Conservation (phyloP, 2,888 invertebrate species). For the Neoaliturus tenellus region DNA sequence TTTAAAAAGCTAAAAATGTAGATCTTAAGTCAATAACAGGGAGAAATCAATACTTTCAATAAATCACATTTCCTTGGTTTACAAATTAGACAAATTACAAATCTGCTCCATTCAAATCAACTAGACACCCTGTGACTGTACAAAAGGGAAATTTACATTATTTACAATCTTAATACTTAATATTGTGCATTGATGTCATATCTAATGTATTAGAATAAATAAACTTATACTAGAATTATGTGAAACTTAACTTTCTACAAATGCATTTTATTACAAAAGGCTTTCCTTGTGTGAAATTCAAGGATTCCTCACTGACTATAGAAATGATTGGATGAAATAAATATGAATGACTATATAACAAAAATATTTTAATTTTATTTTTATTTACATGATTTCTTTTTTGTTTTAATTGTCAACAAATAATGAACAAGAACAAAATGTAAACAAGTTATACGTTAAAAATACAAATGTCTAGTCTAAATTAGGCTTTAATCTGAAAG, state of each 20-base stretch:
- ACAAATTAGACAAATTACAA: no score
- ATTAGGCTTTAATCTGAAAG: no score
- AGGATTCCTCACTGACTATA: neutral
- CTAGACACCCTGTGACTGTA: slow-evolving; percentile 35
- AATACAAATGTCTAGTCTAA: no score
- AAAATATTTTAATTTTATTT: no score
- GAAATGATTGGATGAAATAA: slow-evolving; percentile 4
- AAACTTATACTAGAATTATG: slow-evolving; percentile 5
- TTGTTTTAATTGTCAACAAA: no score
- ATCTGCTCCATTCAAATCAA: neutral
- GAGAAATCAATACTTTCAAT: slow-evolving; percentile 13
- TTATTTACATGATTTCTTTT: no score
- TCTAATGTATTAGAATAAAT: slow-evolving; percentile 27
- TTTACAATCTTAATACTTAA: neutral
- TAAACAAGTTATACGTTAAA: no score
- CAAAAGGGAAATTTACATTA: slow-evolving; percentile 13
- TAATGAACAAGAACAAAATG: no score
- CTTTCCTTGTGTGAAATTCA: neutral
- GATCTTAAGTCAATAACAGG: neutral
- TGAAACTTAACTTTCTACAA: slow-evolving; percentile 6
- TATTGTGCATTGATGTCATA: slow-evolving; percentile 11
- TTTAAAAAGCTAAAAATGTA: neutral
- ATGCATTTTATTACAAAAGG: neutral
- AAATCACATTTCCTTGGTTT: no score
- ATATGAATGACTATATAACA: neutral